phyloP scores from a whole-genome alignment of 2,888 invertebrate species.

The Andrena marginata region DNA sequence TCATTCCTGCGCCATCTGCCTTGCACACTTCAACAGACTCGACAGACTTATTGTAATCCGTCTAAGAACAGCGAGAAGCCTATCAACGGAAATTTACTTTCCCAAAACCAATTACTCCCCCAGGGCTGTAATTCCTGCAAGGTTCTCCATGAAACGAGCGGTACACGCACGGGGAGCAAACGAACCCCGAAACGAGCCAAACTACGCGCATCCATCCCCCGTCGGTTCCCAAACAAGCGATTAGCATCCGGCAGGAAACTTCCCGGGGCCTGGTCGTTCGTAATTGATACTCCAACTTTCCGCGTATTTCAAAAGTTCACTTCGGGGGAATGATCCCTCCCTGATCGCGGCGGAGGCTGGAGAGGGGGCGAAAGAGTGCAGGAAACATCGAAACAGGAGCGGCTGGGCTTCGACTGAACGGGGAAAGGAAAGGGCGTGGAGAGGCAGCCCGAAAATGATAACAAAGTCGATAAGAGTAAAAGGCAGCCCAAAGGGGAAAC shows the following conservation, averaged over 20 bases:
- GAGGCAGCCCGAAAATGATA: conserved; percentile 34
- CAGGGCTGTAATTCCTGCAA: neutral
- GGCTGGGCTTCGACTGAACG: neutral
- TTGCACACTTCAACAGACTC: neutral
- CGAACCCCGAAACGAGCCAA: conserved; percentile 12
- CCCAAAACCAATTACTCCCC: conserved; percentile 27
- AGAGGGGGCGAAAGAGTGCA: neutral
- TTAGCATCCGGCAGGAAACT: conserved; percentile 33
- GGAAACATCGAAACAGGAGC: neutral
- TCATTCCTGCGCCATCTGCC: neutral
- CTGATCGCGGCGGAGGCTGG: neutral
- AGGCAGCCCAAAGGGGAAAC: conserved; percentile 42
- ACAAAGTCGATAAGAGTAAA: conserved; percentile 57
- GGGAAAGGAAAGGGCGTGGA: neutral
- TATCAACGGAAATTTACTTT: neutral
- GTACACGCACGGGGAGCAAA: conserved; percentile 19
- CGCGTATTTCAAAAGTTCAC: conserved; percentile 26
- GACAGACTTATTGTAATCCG: neutral
- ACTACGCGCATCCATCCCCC: conserved; percentile 8
- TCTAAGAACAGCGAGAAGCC: neutral
- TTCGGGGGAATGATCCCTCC: neutral
- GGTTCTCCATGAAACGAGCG: conserved; percentile 8
- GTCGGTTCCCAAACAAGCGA: conserved; percentile 9
- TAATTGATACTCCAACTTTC: conserved; percentile 37
- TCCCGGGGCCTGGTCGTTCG: conserved; percentile 13